phyloP scores from a whole-genome alignment of 2,797 vertebrate genomes.

The Sebastes alutus region DNA sequence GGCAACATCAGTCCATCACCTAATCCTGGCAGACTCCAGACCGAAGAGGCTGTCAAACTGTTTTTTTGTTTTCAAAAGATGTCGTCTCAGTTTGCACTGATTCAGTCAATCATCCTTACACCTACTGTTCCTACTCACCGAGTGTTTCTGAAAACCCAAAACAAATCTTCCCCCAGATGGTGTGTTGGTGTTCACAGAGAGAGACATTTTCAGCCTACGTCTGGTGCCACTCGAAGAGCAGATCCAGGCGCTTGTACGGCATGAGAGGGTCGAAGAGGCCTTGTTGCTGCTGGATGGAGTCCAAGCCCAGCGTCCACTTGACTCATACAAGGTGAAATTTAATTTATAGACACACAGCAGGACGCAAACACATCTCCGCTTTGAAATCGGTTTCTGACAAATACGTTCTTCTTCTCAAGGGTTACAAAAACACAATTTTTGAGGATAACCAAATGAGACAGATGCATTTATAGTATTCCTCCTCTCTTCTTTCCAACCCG shows the following conservation, averaged over 20 bases:
- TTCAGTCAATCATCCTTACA: conserved; percentile 40
- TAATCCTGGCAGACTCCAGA: conserved; percentile 13
- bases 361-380: neutral
- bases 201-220: conserved; percentile 71
- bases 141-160: conserved; percentile 21
- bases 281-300: conserved; percentile 69
- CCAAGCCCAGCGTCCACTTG: conserved; percentile 49
- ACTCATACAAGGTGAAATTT: conserved; percentile 66
- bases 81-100: conserved; percentile 25
- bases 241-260: conserved; percentile 67
- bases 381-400: neutral
- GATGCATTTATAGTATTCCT: neutral
- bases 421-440: conserved; percentile 4
- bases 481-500: neutral
- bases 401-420: neutral
- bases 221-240: conserved; percentile 71
- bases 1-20: neutral
- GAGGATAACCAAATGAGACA: neutral
- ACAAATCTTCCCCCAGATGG: conserved; percentile 68
- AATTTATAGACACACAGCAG: neutral
- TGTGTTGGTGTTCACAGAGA: conserved; percentile 73
- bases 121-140: conserved; percentile 12
- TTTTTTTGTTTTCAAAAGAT: conserved; percentile 9
- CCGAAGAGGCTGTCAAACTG: neutral
- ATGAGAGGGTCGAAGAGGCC: conserved; percentile 71